phyloP scores from a whole-genome alignment of 1,140 invertebrate genomes.

The Triops cancriformis region DNA sequence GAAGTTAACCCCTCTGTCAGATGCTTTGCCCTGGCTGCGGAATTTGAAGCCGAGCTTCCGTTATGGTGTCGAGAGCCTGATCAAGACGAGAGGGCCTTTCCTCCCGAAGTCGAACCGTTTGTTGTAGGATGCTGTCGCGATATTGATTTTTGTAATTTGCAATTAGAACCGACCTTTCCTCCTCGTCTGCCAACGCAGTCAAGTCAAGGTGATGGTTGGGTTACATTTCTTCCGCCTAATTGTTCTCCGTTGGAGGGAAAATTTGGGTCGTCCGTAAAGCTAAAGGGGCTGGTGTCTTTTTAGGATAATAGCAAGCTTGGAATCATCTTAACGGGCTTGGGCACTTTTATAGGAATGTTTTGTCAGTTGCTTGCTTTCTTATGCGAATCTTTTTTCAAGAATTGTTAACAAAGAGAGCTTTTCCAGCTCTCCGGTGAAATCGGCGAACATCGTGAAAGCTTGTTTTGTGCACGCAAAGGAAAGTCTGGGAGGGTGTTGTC shows the following conservation, averaged over 20 bases:
- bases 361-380: too few species aligned
- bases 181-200: constrained; percentile 11
- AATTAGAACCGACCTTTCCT: constrained; percentile 31
- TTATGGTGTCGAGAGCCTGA: constrained; percentile 4
- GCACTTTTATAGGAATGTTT: too few species aligned
- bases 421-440: too few species aligned
- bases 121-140: constrained; percentile 48
- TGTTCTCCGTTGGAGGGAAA: neutral
- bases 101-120: constrained; percentile 34
- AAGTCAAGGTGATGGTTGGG: neutral
- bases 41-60: neutral
- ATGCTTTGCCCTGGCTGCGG: constrained; percentile 4
- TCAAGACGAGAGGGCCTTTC: constrained; percentile 29
- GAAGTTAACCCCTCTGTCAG: neutral
- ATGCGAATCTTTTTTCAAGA: too few species aligned
- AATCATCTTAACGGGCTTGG: too few species aligned
- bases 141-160: constrained; percentile 56
- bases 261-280: neutral
- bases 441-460: neutral
- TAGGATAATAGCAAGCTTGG: too few species aligned
- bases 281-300: neutral
- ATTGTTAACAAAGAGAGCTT: too few species aligned
- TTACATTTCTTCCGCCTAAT: neutral
- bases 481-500: neutral
- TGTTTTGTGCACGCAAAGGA: neutral